Evolutionary conservation across 2,888 invertebrate species (phyloP).

Genomic region (Lycaena phlaeas): DNA sequence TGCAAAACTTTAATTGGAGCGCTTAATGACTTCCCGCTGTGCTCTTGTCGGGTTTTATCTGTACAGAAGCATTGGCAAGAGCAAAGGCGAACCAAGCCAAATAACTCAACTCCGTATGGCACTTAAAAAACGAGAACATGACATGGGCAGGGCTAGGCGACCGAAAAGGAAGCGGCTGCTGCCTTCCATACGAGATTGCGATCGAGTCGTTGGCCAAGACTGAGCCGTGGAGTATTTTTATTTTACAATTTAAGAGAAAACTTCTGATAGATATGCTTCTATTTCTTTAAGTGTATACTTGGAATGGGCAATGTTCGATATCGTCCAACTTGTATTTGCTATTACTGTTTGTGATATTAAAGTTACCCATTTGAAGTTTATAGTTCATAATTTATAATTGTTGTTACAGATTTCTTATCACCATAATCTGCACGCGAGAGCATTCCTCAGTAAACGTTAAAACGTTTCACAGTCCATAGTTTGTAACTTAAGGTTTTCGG

Average conservation of each 20-base stretch:
- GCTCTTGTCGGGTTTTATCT: background rate
- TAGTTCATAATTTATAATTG: no score
- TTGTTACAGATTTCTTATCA: no score
- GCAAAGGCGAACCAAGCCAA: constrained; percentile 8
- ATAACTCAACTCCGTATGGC: constrained; percentile 14
- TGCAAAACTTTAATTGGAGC: constrained; percentile 2
- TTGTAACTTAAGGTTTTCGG: no score
- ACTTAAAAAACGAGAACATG: constrained; percentile 16
- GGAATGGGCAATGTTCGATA: no score
- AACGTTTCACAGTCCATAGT: no score
- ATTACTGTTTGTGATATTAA: no score
- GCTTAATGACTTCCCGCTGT: background rate
- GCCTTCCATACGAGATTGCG: constrained; percentile 13
- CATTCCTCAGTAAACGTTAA: no score
- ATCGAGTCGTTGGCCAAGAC: background rate
- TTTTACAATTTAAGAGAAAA: background rate
- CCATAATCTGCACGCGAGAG: no score
- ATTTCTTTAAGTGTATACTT: no score
- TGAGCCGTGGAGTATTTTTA: background rate
- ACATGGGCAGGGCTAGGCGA: constrained; percentile 13
- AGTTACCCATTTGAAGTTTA: no score
- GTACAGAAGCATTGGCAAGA: background rate
- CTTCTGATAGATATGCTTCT: no score
- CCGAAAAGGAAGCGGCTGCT: constrained; percentile 14
- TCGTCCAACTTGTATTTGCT: no score